phyloP scores from a whole-genome alignment of 2,113 vertebrate species.

The Saguinus imperator region DNA sequence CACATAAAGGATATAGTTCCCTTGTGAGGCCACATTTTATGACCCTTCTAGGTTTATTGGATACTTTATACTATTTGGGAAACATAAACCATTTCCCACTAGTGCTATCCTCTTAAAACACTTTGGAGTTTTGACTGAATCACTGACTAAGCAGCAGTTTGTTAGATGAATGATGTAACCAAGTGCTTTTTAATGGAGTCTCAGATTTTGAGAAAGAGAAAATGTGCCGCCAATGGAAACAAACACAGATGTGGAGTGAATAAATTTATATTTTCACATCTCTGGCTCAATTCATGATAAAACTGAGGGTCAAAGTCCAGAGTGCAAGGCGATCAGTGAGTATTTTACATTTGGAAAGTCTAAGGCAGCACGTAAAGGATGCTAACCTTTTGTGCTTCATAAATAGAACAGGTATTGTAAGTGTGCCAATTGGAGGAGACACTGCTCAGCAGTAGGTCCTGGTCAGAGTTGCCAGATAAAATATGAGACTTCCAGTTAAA shows the following conservation, averaged over 20 bases:
- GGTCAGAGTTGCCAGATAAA: neutral
- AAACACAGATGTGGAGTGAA: neutral
- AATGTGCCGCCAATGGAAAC: neutral
- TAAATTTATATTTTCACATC: neutral
- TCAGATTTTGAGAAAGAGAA: slow-evolving; percentile 33
- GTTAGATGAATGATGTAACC: neutral
- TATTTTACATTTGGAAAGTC: neutral
- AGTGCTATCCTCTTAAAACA: slow-evolving; percentile 24
- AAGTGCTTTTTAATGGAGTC: slow-evolving; percentile 43
- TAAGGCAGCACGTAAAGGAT: neutral
- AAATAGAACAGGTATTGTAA: neutral
- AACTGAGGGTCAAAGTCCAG: neutral
- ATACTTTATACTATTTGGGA: slow-evolving; percentile 14
- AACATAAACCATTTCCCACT: slow-evolving; percentile 39
- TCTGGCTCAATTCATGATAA: neutral
- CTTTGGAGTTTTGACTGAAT: slow-evolving; percentile 32
- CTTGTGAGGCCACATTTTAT: neutral
- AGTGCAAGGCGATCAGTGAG: neutral
- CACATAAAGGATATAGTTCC: neutral
- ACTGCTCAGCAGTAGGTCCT: neutral
- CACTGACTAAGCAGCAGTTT: slow-evolving; percentile 25
- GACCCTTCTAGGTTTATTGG: slow-evolving; percentile 22
- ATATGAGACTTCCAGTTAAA: neutral
- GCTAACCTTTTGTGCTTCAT: neutral
- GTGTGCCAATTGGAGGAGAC: neutral